Evolutionary conservation across 1,140 invertebrate genomes (phyloP), one percentile per base, ranked within the genome.

Genomic region (Catajapyx aquilonaris): DNA sequence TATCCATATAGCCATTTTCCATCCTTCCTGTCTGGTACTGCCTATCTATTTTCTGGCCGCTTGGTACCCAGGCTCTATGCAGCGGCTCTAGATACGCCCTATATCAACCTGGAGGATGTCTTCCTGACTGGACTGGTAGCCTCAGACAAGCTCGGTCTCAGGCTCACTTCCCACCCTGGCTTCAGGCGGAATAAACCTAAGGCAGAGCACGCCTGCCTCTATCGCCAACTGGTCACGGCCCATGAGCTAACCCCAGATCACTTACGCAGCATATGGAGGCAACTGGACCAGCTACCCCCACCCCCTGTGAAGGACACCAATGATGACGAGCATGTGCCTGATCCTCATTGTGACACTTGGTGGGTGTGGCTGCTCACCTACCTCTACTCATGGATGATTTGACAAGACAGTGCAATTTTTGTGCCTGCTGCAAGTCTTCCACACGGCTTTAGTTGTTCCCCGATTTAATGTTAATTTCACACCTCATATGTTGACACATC

Each of bases 71-170:
- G 20, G 4, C 19, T 34, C 15, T 34, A 34, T 34, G 19, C 15
- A 16, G 20, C 33, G 17, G 33, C 33, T 4, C 20, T 16, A 3
- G 20, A 13, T 4, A 3, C 13, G 3, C n/a, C n/a, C n/a, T 16
- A 18, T 34, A 17, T 34, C 13, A 34, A 16, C n/a, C 20, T 34
- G 20, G 33, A 34, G 20, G 33, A 34, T 19, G 33, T 34, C n/a
- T 34, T 34, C 20, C 19, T 34, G 2, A 34, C n/a, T n/a, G 33
- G 33, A 3, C n/a, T 34, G 4, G 33, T 34, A 4, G 33, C 33
- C 20, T 18, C 5, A 9, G 13, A 13, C n/a, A 28, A 28, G 13
- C 7, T 40, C n/a, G 21, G 21, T 9, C 7, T 28, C 7, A 13
- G 7, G 23, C 23, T 28, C 13, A 28, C 23, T 13, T 13, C 7